phyloP scores from a whole-genome alignment of 2,888 invertebrate species.

The Cerastis leucographa region DNA sequence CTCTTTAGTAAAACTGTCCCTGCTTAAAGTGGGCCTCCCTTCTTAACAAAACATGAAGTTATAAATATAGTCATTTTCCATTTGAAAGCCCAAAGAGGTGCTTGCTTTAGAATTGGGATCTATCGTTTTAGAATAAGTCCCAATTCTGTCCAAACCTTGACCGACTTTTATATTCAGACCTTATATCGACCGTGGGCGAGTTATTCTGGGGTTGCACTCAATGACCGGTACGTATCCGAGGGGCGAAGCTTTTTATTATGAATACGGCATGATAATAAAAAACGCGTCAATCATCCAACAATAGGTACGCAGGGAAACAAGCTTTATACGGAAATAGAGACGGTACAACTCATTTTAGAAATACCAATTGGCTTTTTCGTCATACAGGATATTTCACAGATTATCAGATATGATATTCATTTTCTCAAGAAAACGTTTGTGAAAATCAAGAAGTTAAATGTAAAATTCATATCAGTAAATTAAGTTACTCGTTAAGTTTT shows the following conservation, averaged over 20 bases:
- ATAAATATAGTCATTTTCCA: conserved; percentile 23
- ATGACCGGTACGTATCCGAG: conserved; percentile 50
- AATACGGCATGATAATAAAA: conserved; percentile 57
- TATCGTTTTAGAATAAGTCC: conserved; percentile 44
- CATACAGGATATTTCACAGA: background rate
- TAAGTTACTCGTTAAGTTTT: conserved; percentile 46
- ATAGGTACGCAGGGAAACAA: conserved; percentile 34
- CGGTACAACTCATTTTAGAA: conserved; percentile 20
- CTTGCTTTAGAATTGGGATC: conserved; percentile 36
- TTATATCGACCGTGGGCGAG: conserved; percentile 58
- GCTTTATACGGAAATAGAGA: conserved; percentile 45
- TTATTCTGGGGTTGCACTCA: conserved; percentile 63
- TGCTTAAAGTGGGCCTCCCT: conserved; percentile 18
- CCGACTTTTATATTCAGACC: conserved; percentile 58
- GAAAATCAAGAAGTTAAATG: conserved; percentile 7
- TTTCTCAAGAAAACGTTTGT: background rate
- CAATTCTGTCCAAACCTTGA: conserved; percentile 58
- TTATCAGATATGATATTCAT: background rate
- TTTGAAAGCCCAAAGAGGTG: conserved; percentile 24
- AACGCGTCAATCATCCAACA: conserved; percentile 58
- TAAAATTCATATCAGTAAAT: conserved; percentile 22
- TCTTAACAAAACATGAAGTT: conserved; percentile 53
- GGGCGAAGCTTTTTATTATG: conserved; percentile 58
- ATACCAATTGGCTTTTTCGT: background rate
- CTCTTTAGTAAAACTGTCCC: conserved; percentile 8